A percentile compares a stretch with the other conserved stretches of the same genome.
phyloP scores from a whole-genome alignment of 2,113 vertebrate genomes.

The Orientallactaga bullata region DNA sequence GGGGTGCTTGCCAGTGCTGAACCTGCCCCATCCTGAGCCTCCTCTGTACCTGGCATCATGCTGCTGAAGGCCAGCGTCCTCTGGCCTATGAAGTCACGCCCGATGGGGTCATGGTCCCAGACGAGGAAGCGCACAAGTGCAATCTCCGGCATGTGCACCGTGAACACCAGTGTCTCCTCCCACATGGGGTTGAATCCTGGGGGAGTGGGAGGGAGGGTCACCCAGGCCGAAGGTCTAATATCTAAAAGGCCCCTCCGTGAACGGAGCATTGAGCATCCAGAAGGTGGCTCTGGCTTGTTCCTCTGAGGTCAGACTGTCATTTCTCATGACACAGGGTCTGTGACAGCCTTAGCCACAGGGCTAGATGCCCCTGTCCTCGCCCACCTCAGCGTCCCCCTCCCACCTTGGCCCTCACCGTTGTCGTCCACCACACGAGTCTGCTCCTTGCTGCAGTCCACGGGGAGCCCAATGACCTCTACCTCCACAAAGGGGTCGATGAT shows the following conservation, averaged over 20 bases:
- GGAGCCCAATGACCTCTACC: slow-evolving; percentile 97
- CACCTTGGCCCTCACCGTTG: slow-evolving; percentile 93
- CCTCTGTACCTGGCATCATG: slow-evolving; percentile 94
- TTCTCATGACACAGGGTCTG: too few relatives aligned
- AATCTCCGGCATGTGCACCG: slow-evolving; percentile 95
- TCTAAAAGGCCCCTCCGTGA: not conserved
- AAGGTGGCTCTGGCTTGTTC: not conserved
- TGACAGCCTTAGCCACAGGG: not conserved
- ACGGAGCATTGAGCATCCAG: not conserved
- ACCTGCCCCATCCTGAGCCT: not conserved
- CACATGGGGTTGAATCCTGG: slow-evolving; percentile 99
- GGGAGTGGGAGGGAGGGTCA: not conserved
- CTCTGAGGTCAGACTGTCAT: not conserved
- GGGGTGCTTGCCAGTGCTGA: not conserved
- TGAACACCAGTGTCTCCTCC: slow-evolving; percentile 98
- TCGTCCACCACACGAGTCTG: slow-evolving; percentile 98
- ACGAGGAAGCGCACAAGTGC: slow-evolving; percentile 96
- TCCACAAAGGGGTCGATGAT: slow-evolving; percentile 99
- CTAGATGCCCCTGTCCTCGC: not conserved
- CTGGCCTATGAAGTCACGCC: slow-evolving; percentile 98
- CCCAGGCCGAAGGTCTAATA: not conserved
- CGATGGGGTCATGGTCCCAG: slow-evolving; percentile 99
- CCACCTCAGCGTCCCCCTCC: slow-evolving; percentile 85
- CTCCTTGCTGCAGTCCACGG: slow-evolving; percentile 96
- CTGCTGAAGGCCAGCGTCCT: slow-evolving; percentile 96